These are phyloP conservation scores for Sepiola atlantica DNA, from an alignment of 2,888 invertebrate species.

Conservation along the genomic window DNA sequence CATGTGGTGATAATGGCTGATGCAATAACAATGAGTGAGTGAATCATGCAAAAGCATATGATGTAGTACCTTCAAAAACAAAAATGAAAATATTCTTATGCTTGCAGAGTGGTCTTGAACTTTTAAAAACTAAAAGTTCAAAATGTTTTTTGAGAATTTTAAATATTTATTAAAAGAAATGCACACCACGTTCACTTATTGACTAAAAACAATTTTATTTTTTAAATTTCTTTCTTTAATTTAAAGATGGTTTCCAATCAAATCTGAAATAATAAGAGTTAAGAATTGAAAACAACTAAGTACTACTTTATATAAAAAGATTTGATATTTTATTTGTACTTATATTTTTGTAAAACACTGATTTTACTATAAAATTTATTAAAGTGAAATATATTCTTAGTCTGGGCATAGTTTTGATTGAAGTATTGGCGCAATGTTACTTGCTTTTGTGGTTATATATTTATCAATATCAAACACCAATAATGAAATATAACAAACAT, in stretches of 20 bases:
- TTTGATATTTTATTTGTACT: background rate
- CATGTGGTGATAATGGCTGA: too few relatives aligned
- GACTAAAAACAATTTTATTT: background rate
- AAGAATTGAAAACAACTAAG: background rate
- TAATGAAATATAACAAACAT: background rate
- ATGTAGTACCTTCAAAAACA: too few relatives aligned
- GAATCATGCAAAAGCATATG: too few relatives aligned
- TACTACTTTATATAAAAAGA: background rate
- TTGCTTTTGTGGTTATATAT: background rate
- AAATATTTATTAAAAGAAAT: background rate
- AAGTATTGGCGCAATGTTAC: background rate
- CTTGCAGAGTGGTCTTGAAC: too few relatives aligned
- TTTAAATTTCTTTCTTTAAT: background rate
- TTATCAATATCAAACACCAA: background rate
- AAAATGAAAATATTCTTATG: too few relatives aligned
- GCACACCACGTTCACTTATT: background rate
- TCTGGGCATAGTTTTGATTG: too few relatives aligned
- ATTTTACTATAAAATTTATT: background rate
- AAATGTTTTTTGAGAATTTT: background rate
- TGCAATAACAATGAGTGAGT: too few relatives aligned
- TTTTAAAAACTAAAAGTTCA: too few relatives aligned
- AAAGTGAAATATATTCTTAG: background rate
- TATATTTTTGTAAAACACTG: background rate
- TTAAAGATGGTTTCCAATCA: background rate
- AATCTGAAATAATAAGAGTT: background rate